Percentiles rank a stretch among this genome's conserved stretches.
Conservation (phyloP, 2,888 invertebrate genomes). For the Adelognathus sp. region DNA sequence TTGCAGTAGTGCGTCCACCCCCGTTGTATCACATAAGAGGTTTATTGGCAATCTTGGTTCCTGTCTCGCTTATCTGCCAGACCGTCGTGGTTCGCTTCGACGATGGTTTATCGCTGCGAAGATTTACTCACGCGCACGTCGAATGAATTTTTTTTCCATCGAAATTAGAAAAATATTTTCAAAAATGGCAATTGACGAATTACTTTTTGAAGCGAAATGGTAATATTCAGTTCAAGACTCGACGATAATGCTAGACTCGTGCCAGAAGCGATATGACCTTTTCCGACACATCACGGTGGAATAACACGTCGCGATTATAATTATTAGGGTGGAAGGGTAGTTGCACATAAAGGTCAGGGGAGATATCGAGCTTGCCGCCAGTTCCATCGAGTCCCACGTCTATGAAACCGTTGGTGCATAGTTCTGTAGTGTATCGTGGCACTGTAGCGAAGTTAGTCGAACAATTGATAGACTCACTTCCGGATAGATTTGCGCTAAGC, state of each 20-base stretch:
- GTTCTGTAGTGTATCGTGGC: not conserved
- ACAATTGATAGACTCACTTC: not conserved
- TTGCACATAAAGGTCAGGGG: conserved; percentile 55
- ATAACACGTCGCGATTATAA: conserved; percentile 53
- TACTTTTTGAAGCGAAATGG: not conserved
- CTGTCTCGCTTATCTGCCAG: conserved; percentile 78
- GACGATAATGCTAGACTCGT: not conserved
- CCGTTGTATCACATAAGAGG: conserved; percentile 50
- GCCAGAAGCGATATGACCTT: conserved; percentile 45
- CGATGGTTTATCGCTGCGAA: not conserved
- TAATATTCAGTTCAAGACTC: not conserved
- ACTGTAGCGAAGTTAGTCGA: not conserved
- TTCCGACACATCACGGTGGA: conserved; percentile 32
- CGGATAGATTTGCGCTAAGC: not conserved
- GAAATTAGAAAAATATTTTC: not conserved
- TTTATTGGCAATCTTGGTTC: conserved; percentile 79
- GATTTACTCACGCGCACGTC: not conserved
- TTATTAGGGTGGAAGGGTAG: conserved; percentile 58
- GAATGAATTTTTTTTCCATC: not conserved
- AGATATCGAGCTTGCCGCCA: conserved; percentile 33
- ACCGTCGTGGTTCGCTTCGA: conserved; percentile 73
- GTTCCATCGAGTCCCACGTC: not conserved
- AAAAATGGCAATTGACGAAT: not conserved
- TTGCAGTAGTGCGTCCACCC: conserved; percentile 55
- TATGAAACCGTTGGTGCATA: not conserved